Conservation (phyloP, 2,113 vertebrate genomes). For the Australoheros scitulus region DNA sequence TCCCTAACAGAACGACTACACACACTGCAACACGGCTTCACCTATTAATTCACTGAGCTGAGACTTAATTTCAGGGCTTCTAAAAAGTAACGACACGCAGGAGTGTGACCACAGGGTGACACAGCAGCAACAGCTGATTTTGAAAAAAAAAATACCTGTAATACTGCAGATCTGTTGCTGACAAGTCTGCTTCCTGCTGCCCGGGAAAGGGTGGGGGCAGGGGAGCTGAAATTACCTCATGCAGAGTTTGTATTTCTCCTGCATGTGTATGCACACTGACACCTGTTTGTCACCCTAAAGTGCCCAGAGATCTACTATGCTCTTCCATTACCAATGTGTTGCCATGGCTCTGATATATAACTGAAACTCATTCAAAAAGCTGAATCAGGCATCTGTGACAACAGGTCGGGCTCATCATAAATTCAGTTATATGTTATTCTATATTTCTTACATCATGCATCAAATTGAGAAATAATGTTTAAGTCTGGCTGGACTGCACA, state of each 20-base stretch:
- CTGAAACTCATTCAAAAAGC: not conserved
- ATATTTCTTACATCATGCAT: not conserved
- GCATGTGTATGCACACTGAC: conserved; percentile 8
- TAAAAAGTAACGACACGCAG: not conserved
- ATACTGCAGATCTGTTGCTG: conserved; percentile 7
- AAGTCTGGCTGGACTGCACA: not conserved
- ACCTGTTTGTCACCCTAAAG: conserved; percentile 48
- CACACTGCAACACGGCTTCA: conserved; percentile 31
- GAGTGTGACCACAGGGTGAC: not conserved
- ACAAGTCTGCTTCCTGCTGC: conserved; percentile 1
- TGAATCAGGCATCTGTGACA: not conserved
- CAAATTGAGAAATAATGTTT: not conserved
- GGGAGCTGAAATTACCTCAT: not conserved
- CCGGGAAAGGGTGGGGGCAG: not conserved
- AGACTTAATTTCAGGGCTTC: not conserved
- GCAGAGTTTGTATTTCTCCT: conserved; percentile 37
- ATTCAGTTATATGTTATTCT: not conserved
- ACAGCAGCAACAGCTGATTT: not conserved
- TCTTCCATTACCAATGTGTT: conserved; percentile 52
- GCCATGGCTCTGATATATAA: conserved; percentile 19
- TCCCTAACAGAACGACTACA: conserved; percentile 40
- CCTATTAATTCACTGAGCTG: conserved; percentile 35
- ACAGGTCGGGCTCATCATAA: not conserved
- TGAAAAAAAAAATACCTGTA: not conserved
- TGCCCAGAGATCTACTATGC: conserved; percentile 21